These are phyloP conservation scores for Sebastes miniatus DNA, from an alignment of 2,797 vertebrate species.

Conservation along the genomic window DNA sequence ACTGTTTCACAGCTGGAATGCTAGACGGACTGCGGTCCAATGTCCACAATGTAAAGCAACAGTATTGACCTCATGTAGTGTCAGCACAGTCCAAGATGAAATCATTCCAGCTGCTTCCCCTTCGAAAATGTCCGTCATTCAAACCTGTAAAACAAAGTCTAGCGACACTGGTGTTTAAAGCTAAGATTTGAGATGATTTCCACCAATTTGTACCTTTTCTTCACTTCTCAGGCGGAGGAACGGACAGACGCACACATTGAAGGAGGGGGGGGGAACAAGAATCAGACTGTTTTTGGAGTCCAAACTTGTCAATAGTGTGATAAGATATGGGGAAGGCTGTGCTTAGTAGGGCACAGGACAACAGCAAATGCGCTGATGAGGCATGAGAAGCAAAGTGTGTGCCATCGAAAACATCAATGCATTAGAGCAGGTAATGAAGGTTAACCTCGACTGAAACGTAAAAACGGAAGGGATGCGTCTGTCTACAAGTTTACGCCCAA, in stretches of 20 bases:
- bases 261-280: neutral
- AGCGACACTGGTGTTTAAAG: constrained; percentile 61
- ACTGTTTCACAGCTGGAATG: constrained; percentile 59
- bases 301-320: constrained; percentile 36
- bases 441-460: neutral
- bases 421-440: neutral
- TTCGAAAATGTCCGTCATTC: constrained; percentile 6
- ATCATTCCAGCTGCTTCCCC: constrained; percentile 39
- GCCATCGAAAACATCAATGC: constrained; percentile 28
- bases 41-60: constrained; percentile 61
- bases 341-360: constrained; percentile 42
- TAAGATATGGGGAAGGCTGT: constrained; percentile 34
- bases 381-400: constrained; percentile 29
- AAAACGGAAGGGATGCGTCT: neutral
- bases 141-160: constrained; percentile 32
- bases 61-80: constrained; percentile 65
- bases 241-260: neutral
- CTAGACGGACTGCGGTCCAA: constrained; percentile 45
- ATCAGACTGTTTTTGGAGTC: constrained; percentile 9
- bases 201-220: constrained; percentile 52
- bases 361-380: constrained; percentile 23
- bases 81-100: constrained; percentile 37
- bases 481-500: neutral
- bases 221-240: constrained; percentile 13
- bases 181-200: constrained; percentile 66